Base-by-base conservation (phyloP, 35 echinoderm and acorn worm species). In the Acanthaster planci region DNA sequence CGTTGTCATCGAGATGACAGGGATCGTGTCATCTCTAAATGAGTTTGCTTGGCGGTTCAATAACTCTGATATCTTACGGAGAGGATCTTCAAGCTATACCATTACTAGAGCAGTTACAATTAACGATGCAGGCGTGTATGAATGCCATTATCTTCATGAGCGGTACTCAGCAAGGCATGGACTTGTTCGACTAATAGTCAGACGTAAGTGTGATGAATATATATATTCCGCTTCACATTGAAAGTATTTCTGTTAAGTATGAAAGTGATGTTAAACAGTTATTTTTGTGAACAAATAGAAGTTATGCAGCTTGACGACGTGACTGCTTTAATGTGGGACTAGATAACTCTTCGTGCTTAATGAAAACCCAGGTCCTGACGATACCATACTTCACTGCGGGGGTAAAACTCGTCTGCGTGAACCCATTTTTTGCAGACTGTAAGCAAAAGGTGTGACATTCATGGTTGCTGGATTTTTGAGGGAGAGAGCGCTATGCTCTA, bases 121-220 rank as follows among this genome's bases (percentile, higher is more conserved):
- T 21, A 38, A 39, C 5, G 82, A 89, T 75, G 86, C 51, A 19
- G 92, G 92, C 0, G 87, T 93, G 2, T 93, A 93, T 30, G 92
- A 93, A 81, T 67, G 80, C 30, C 79, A 85, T 22, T 76, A 89
- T 37, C 38, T 35, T 31, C 64, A 39, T 21, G 92, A 93, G 50
- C 78, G 92, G 44, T 58, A 81, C 79, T 22, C 77, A 8, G 92
- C 17, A 8, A 51, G 76, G 18, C 82, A 80, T 14, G 53, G 80
- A 15, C 40, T 93, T 1, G 80, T 89, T 55, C 54, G 92, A 51
- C 64, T 93, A 16, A 93, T 93, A 39, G 92, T 93, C 19, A 88
- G 92, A 89, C 82, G 92, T 93, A 38, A 79, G 86, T 57, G 15
- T 40, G 42, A 47, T 6, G 12, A 47, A 47, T 12, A n/a, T n/a